phyloP scores from a whole-genome alignment of 1,140 invertebrate species.

The Wasmannia auropunctata region DNA sequence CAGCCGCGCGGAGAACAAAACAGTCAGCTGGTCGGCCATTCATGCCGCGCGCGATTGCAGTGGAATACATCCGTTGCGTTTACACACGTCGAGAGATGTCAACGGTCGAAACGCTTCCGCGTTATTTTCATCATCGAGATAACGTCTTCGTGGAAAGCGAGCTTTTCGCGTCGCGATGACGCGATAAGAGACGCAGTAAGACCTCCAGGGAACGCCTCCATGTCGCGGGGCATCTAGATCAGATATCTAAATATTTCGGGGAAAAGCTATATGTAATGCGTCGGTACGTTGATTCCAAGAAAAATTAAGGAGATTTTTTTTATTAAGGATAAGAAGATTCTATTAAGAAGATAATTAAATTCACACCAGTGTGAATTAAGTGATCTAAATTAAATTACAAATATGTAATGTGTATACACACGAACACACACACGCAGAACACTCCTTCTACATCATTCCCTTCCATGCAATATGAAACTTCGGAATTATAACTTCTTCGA shows the following conservation, averaged over 20 bases:
- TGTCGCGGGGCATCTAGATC: not conserved
- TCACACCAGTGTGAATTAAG: too few species aligned
- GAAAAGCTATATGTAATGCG: not conserved
- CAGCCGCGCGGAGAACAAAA: not conserved
- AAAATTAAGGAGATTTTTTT: too few species aligned
- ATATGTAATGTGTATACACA: not conserved
- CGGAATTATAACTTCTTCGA: not conserved
- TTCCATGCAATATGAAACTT: not conserved
- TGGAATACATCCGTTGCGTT: not conserved
- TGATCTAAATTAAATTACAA: not conserved
- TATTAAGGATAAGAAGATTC: too few species aligned
- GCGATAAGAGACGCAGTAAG: not conserved
- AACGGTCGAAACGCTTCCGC: not conserved
- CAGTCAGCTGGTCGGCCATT: conserved; percentile 47
- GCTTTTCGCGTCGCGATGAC: not conserved
- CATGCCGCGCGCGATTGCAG: conserved; percentile 46
- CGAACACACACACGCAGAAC: too few species aligned
- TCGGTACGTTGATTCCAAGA: not conserved
- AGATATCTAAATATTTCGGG: not conserved
- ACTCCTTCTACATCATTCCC: too few species aligned
- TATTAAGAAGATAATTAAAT: too few species aligned
- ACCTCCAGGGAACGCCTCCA: not conserved
- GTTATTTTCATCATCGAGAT: conserved; percentile 6
- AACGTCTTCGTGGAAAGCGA: not conserved
- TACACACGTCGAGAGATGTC: not conserved